Base-by-base conservation (phyloP, 2,113 vertebrate species). In the Todiramphus saurophagus region DNA sequence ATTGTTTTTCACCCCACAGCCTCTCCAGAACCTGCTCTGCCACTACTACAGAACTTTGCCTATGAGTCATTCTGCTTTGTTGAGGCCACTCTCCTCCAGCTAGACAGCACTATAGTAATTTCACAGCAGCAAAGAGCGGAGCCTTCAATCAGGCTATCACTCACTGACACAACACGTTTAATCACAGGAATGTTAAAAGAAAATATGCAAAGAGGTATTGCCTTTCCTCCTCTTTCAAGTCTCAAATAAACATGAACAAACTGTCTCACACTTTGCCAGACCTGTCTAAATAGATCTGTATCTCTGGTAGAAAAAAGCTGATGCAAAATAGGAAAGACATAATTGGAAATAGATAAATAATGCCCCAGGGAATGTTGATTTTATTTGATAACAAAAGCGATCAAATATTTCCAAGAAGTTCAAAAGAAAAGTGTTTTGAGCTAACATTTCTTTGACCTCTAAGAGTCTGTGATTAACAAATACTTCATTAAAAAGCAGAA, bases 291-390 rank as follows among this genome's bases (percentile, higher is more conserved):
- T 7, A 83, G 87, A 89, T 94, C 75, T 86, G 31, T 30, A 72
- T 87, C 67, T 74, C 64, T 77, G 17, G 68, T 89, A 59, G 58
- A 78, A 94, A 94, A 90, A 12, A 48, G 14, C 9, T 88, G 63
- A 76, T 89, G 68, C 31, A 96, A 96, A 94, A 64, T 11, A 89
- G 27, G 62, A 96, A 69, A 87, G 79, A 84, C 30, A 77, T 70
- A 81, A 92, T 91, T 83, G 68, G 77, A 90, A 95, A 92, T n/a
- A 93, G 59, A 90, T 87, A 95, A 96, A 95, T 90, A 74, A 94
- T 73, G 27, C 77, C 85, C 67, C 27, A 14, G 83, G 83, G 81
- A 93, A 74, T 30, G 63, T 27, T 84, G 55, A 83, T 87, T 85
- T 87, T 80, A 79, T 70, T 89, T 85, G 83, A 78, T 48, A 79